A percentile compares a stretch with the other conserved stretches of the same genome.
Conservation (phyloP, 64 coral and sea anemone species). For the Porites lutea region DNA sequence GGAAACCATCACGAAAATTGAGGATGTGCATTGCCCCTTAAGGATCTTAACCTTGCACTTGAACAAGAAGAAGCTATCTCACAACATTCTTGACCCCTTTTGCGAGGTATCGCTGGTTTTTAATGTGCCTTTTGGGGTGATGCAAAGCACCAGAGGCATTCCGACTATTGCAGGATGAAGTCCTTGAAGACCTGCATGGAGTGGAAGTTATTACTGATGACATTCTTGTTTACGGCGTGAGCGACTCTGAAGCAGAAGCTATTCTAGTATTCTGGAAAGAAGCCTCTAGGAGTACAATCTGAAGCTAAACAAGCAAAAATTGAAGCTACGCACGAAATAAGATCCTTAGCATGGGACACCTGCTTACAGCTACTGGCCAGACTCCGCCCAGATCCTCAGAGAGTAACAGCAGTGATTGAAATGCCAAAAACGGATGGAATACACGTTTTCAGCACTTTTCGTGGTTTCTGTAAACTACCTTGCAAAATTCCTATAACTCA, state of each 20-base stretch:
- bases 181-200: not conserved
- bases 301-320: not conserved
- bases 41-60: no score
- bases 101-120: conserved; percentile 20
- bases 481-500: no score
- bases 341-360: conserved; percentile 28
- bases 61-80: no score
- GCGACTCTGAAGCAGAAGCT: conserved; percentile 8
- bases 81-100: conserved; percentile 32
- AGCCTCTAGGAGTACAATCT: not conserved
- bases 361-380: conserved; percentile 18
- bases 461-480: conserved; percentile 4
- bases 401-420: conserved; percentile 18
- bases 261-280: not conserved
- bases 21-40: no score
- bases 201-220: not conserved
- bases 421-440: conserved; percentile 9
- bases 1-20: no score
- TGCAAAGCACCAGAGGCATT: conserved; percentile 19
- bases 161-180: not conserved
- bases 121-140: conserved; percentile 19
- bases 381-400: conserved; percentile 10
- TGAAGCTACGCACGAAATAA: not conserved
- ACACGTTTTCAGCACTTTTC: not conserved
- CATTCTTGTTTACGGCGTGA: not conserved